A percentile compares a stretch with the other conserved stretches of the same genome.
phyloP scores from a whole-genome alignment of 2,113 vertebrate genomes.

The Stegastes partitus region DNA sequence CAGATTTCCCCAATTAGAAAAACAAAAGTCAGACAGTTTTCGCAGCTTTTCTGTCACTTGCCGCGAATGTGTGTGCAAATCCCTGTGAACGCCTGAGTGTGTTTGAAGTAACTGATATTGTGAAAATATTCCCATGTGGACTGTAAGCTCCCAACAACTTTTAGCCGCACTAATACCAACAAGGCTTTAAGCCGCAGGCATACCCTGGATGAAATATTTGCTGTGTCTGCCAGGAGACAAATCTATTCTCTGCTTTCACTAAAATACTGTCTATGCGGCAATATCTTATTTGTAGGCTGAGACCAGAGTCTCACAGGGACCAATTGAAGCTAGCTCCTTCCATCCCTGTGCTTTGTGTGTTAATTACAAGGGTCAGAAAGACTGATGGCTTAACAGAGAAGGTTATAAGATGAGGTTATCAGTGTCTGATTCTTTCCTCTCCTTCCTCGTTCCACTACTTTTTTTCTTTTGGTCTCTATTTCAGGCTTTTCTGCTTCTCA shows the following conservation, averaged over 20 bases:
- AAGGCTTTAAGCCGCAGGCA: constrained; percentile 72
- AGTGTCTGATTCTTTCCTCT: constrained; percentile 30
- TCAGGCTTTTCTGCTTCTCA: constrained; percentile 13
- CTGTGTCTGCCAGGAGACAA: constrained; percentile 81
- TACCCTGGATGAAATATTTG: constrained; percentile 80
- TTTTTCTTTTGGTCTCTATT: constrained; percentile 34
- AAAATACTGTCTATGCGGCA: constrained; percentile 83
- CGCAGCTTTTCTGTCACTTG: constrained; percentile 9
- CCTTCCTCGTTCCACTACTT: background rate
- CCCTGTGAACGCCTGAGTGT: constrained; percentile 31
- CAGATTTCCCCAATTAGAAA: constrained; percentile 74
- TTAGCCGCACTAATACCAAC: constrained; percentile 76
- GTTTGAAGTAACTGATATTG: constrained; percentile 67
- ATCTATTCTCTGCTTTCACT: constrained; percentile 80
- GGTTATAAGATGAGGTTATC: constrained; percentile 69
- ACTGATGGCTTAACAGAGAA: constrained; percentile 81
- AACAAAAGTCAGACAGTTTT: constrained; percentile 60
- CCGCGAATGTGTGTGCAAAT: constrained; percentile 41
- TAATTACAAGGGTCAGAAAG: constrained; percentile 83
- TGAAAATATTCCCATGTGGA: constrained; percentile 72
- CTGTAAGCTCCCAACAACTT: constrained; percentile 75
- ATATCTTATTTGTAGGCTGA: constrained; percentile 82
- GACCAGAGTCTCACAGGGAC: constrained; percentile 80
- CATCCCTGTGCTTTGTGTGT: constrained; percentile 80
- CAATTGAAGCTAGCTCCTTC: constrained; percentile 77